Conservation (phyloP, 2,113 vertebrate species). For the Abramis brama region DNA sequence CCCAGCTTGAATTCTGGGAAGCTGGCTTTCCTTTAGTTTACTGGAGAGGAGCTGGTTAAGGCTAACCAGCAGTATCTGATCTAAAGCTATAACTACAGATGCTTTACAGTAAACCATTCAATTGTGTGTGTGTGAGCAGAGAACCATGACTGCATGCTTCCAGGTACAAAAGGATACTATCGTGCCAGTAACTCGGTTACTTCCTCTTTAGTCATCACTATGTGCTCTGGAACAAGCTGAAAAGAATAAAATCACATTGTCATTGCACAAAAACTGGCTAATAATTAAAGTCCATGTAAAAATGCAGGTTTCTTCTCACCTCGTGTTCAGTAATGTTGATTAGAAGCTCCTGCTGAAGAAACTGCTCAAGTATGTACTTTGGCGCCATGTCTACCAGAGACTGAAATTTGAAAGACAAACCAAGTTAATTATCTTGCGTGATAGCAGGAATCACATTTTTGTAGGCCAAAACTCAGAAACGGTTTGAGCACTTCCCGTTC, state of each 20-base stretch:
- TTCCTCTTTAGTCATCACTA: slow-evolving; percentile 98
- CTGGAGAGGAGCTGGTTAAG: slow-evolving; percentile 70
- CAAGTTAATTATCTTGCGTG: background rate
- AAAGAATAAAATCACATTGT: background rate
- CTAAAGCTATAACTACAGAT: background rate
- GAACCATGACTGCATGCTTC: too few species aligned
- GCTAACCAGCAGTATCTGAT: background rate
- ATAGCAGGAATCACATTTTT: too few species aligned
- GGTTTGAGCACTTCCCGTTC: too few species aligned
- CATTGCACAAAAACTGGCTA: too few species aligned
- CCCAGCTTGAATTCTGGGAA: slow-evolving; percentile 94
- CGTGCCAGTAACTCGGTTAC: slow-evolving; percentile 89
- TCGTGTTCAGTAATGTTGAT: slow-evolving; percentile 98
- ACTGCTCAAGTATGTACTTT: slow-evolving; percentile 97
- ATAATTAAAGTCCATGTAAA: too few species aligned
- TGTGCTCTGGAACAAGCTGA: slow-evolving; percentile 96
- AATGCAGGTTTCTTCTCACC: slow-evolving; percentile 73
- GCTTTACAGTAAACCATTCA: background rate
- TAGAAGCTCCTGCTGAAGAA: slow-evolving; percentile 93
- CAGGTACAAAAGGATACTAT: slow-evolving; percentile 88
- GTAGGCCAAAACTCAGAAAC: too few species aligned
- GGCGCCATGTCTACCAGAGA: slow-evolving; percentile 98
- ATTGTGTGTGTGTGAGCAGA: background rate
- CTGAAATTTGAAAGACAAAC: slow-evolving; percentile 65
- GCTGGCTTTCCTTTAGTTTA: slow-evolving; percentile 94